A percentile compares a stretch with the other conserved stretches of the same genome.
These are phyloP conservation scores for Philypnodon macrostomus DNA, from an alignment of 2,797 vertebrate genomes.

Conservation along the genomic window DNA sequence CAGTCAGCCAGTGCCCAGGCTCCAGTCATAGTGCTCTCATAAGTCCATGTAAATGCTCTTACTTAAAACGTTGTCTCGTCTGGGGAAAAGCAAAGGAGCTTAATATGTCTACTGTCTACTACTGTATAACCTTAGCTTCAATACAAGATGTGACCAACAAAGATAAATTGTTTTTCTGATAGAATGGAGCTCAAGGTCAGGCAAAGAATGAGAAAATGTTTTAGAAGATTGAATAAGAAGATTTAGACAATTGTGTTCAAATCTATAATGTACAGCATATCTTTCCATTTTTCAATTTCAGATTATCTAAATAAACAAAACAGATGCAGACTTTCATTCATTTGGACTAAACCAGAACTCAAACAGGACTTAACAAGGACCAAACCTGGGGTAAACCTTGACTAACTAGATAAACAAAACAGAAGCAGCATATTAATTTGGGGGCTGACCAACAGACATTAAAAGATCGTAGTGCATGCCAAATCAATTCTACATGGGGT, in stretches of 20 bases:
- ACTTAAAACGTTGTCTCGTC: slow-evolving; percentile 48
- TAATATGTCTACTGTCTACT: slow-evolving; percentile 50
- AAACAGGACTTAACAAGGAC: too few species aligned
- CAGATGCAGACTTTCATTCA: too few species aligned
- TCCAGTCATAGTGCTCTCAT: slow-evolving; percentile 33
- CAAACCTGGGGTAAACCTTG: too few species aligned
- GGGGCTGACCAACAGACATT: background rate
- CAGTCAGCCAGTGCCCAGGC: too few species aligned
- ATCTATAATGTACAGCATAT: too few species aligned
- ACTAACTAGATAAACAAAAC: slow-evolving; percentile 11
- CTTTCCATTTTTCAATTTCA: too few species aligned
- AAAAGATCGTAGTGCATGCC: slow-evolving; percentile 14
- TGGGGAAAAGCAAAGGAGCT: slow-evolving; percentile 59
- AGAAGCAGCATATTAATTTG: slow-evolving; percentile 7
- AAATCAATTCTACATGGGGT: slow-evolving; percentile 37
- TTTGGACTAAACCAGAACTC: too few species aligned
- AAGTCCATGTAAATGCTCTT: slow-evolving; percentile 68
- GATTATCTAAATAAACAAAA: too few species aligned
- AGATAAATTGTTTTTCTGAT: background rate
- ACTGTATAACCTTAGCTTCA: slow-evolving; percentile 41
- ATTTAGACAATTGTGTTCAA: background rate
- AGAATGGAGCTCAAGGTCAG: background rate
- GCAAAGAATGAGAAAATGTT: background rate
- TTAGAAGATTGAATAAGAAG: background rate
- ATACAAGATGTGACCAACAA: slow-evolving; percentile 14